Evolutionary conservation across 2,797 vertebrate species (phyloP).

Genomic region (Tympanoctomys barrerae): DNA sequence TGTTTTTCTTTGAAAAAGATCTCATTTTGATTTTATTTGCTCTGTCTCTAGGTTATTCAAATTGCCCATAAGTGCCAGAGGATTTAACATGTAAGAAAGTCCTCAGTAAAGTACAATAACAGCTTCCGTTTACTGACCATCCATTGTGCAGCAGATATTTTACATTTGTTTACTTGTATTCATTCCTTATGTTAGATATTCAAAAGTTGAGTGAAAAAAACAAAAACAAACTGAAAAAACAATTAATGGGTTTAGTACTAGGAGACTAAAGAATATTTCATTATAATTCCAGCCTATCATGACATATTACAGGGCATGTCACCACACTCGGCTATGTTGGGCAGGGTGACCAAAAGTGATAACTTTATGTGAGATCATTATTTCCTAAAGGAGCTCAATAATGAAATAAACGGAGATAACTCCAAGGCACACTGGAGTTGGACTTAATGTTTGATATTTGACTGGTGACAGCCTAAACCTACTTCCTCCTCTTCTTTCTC

Average conservation of each 20-base stretch:
- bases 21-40: neutral
- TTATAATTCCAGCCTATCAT: rapidly evolving
- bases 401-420: neutral
- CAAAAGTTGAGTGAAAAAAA: neutral
- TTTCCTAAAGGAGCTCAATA: neutral
- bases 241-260: neutral
- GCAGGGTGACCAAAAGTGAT: neutral
- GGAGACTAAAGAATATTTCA: rapidly evolving
- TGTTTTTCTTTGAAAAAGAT: neutral
- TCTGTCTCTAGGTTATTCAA: neutral
- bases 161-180: neutral
- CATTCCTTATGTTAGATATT: neutral
- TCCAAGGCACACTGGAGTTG: neutral
- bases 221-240: neutral
- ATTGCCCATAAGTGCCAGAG: neutral
- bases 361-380: neutral
- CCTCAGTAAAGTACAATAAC: neutral
- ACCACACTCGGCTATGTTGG: rapidly evolving
- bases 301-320: neutral
- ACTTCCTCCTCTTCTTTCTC: rapidly evolving
- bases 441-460: neutral
- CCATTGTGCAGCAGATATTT: neutral
- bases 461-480: neutral
- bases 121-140: neutral
- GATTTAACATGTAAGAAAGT: neutral